Percentiles rank a stretch among this genome's conserved stretches.
These are phyloP conservation scores for Ophioderma brevispina DNA, from an alignment of 35 echinoderm and acorn worm genomes.

Conservation along the genomic window DNA sequence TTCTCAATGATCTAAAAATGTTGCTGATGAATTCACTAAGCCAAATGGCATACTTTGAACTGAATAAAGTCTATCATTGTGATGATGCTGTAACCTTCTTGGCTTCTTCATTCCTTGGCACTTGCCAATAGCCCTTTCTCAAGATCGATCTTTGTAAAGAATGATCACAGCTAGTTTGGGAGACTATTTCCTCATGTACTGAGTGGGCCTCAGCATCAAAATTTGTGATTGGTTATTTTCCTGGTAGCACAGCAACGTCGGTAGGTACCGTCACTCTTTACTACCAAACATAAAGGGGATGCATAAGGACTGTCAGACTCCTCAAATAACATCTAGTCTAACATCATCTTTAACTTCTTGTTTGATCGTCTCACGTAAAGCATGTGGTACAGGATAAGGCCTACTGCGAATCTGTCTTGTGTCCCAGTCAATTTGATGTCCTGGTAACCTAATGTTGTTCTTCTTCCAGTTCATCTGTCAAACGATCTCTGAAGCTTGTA, in stretches of 20 bases:
- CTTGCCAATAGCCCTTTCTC: too few relatives aligned
- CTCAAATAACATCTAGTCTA: conserved; percentile 52
- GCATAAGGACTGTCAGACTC: conserved; percentile 22
- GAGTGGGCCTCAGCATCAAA: not conserved
- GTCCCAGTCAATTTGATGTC: conserved; percentile 26
- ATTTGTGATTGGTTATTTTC: conserved; percentile 21
- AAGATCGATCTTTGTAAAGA: not conserved
- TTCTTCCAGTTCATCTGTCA: conserved; percentile 45
- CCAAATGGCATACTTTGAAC: not conserved
- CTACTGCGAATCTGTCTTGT: conserved; percentile 12
- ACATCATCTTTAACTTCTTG: conserved; percentile 49
- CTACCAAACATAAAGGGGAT: conserved; percentile 31
- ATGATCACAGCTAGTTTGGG: not conserved
- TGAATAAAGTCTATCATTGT: not conserved
- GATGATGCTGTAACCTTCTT: not conserved
- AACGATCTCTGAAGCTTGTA: conserved; percentile 1
- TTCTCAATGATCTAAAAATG: not conserved
- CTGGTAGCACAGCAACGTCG: conserved; percentile 38
- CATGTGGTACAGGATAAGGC: conserved; percentile 21
- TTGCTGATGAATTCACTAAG: too few relatives aligned
- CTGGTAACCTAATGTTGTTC: conserved; percentile 21
- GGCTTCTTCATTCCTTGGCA: not conserved
- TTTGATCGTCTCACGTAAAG: conserved; percentile 28
- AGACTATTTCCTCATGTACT: not conserved
- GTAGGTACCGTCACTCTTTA: conserved; percentile 35